Evolutionary conservation across 2,113 vertebrate species (phyloP), one percentile per base, ranked within the genome.

Genomic region (Rostratula benghalensis): DNA sequence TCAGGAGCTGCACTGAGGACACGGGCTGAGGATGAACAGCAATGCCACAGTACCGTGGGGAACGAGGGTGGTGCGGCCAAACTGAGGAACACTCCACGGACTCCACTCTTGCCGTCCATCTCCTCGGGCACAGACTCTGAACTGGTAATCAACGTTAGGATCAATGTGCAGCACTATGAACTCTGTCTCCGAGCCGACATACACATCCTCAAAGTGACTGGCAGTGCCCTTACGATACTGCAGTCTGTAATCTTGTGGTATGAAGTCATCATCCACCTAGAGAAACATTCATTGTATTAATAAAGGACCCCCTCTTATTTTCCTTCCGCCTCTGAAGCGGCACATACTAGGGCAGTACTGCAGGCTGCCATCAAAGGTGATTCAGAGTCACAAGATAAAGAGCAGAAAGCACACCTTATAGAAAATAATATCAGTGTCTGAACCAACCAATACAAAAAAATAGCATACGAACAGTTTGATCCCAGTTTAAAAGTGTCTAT

Each of bases 81-180:
- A 97, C 97, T 99, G 99, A 1, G 99, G 98, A 83, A 99, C 82
- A 8, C 99, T 99, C 99, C 99, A 99, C 0, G 99, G 99, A 87
- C 99, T 99, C 99, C 99, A 99, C 96, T 99, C 99, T 28, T 99
- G 99, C 16, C 99, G 98, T 5, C 99, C 99, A 12, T 99, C 99
- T 30, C 99, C 99, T 17, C 99, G 98, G 13, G 99, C 99, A 10
- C 99, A 99, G n/a, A 99, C 99, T 54, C 98, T 97, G 98, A 99
- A 99, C 97, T 98, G 98, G 81, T 99, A 99, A 59, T 99, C 98
- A 0, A 98, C 96, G 33, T 99, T 97, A 8, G 99, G 98, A 94
- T 99, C 99, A 10, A 99, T 97, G 57, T 99, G 99, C 43, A 99
- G 97, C 11, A 99, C 99, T 39, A 99, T 97, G 95, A 99, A 99